Evolutionary conservation across 2,888 invertebrate genomes (phyloP).

Genomic region (Alloscopus bannaensis): DNA sequence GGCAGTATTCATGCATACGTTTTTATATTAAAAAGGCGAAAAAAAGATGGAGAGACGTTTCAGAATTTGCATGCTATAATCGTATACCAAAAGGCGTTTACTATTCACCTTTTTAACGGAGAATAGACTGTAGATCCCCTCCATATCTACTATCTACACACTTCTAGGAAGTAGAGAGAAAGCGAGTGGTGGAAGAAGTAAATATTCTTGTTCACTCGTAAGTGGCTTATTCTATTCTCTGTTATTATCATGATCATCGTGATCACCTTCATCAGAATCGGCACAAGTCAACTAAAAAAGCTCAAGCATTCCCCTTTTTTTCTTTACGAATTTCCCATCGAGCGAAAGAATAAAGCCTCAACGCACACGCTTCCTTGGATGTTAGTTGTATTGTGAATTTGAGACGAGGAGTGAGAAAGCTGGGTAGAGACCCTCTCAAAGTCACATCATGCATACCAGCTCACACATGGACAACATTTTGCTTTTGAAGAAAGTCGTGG

Average conservation of each 20-base stretch:
- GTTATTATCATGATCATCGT: slow-evolving; percentile 47
- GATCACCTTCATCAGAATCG: slow-evolving; percentile 31
- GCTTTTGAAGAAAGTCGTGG: slow-evolving; percentile 38
- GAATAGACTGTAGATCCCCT: background rate
- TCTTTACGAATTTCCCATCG: background rate
- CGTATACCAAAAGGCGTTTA: too few relatives aligned
- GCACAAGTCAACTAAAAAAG: slow-evolving; percentile 34
- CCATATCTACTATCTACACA: background rate
- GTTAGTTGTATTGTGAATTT: too few relatives aligned
- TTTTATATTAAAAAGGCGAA: slow-evolving; percentile 10
- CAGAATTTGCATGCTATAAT: slow-evolving; percentile 38
- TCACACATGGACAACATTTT: slow-evolving; percentile 41
- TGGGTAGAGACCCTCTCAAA: too few relatives aligned
- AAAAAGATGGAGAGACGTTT: slow-evolving; percentile 45
- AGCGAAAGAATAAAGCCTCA: background rate
- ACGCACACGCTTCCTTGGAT: too few relatives aligned
- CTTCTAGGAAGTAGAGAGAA: too few relatives aligned
- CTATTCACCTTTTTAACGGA: too few relatives aligned
- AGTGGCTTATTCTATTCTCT: slow-evolving; percentile 57
- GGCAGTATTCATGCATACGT: slow-evolving; percentile 8
- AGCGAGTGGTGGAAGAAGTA: too few relatives aligned
- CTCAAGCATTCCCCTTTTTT: slow-evolving; percentile 22
- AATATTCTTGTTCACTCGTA: slow-evolving; percentile 14
- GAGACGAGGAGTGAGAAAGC: background rate
- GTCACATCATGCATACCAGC: slow-evolving; percentile 5